phyloP scores from a whole-genome alignment of 2,113 vertebrate species.

The Amphilophus citrinellus region DNA sequence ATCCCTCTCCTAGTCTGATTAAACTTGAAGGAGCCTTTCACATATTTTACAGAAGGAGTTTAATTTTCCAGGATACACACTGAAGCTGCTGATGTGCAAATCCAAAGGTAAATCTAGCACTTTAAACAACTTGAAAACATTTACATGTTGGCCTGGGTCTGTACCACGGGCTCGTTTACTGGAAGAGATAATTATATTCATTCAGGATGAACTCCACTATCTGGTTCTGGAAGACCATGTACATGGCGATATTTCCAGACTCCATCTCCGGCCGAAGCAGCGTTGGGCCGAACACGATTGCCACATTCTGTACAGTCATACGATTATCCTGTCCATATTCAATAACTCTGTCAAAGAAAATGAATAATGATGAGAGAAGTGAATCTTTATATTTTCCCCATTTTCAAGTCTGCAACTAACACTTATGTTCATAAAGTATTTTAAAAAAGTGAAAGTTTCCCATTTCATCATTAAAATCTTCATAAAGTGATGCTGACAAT shows the following conservation, averaged over 20 bases:
- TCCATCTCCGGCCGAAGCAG: conserved; percentile 89
- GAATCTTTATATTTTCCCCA: neutral
- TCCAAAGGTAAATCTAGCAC: conserved; percentile 17
- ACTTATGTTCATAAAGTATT: too few species aligned
- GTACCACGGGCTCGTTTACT: conserved; percentile 51
- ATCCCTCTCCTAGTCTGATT: conserved; percentile 16
- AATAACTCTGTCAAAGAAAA: conserved; percentile 82
- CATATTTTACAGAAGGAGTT: conserved; percentile 22
- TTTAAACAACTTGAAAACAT: conserved; percentile 12
- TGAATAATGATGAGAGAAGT: neutral
- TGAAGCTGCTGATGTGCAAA: conserved; percentile 36
- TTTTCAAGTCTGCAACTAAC: too few species aligned
- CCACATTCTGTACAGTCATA: conserved; percentile 93
- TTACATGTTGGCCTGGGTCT: neutral
- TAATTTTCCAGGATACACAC: neutral
- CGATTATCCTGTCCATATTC: conserved; percentile 88
- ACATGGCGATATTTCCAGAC: conserved; percentile 88
- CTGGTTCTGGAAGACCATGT: conserved; percentile 98
- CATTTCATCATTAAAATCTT: too few species aligned
- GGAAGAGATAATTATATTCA: conserved; percentile 88
- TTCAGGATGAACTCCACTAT: conserved; percentile 93
- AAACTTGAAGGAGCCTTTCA: conserved; percentile 37
- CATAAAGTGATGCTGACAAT: too few species aligned
- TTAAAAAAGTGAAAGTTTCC: too few species aligned
- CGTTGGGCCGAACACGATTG: conserved; percentile 96